These are phyloP conservation scores for Stomorhina lunata DNA, from an alignment of 2,888 invertebrate genomes.

Conservation along the genomic window DNA sequence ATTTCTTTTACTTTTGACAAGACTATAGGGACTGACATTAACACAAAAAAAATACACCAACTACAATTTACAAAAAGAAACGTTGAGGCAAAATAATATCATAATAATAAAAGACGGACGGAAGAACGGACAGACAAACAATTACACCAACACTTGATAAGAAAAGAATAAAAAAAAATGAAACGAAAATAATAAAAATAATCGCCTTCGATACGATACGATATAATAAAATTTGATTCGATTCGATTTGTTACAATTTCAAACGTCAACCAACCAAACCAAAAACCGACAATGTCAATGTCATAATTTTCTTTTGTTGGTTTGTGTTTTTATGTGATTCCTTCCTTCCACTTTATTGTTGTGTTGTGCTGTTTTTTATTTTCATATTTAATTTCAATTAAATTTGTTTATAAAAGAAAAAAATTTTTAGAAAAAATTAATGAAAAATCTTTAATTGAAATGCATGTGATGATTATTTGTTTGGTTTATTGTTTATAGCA, in stretches of 20 bases:
- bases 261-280: no score
- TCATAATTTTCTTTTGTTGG: conserved; percentile 41
- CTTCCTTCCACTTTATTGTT: background rate
- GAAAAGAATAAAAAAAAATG: background rate
- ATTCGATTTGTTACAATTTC: no score
- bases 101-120: background rate
- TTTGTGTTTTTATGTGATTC: background rate
- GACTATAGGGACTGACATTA: conserved; percentile 27
- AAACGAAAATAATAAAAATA: background rate
- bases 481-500: conserved; percentile 12
- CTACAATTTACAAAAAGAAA: background rate
- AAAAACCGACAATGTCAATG: conserved; percentile 43
- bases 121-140: background rate
- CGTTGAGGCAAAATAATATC: background rate
- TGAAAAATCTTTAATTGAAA: conserved; percentile 3
- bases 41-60: conserved; percentile 20
- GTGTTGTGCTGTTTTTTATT: conserved; percentile 9
- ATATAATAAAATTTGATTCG: background rate
- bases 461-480: conserved; percentile 19
- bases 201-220: background rate
- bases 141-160: conserved; percentile 14
- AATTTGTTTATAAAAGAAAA: conserved; percentile 6
- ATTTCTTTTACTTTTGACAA: conserved; percentile 32
- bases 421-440: background rate
- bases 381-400: background rate